Conservation (phyloP, 2,888 invertebrate genomes). For the Timema cristinae region DNA sequence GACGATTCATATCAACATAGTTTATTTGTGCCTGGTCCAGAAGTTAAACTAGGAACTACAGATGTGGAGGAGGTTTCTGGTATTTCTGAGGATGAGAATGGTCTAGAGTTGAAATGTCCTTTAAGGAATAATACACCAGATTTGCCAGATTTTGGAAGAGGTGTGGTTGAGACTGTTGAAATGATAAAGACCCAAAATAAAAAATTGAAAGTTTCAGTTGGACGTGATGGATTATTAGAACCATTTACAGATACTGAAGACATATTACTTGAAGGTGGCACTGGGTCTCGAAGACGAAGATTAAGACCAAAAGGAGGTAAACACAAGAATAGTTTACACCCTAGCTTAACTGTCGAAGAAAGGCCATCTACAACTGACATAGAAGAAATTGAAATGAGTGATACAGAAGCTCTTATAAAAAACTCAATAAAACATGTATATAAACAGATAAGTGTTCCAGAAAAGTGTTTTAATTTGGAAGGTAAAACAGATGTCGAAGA, state of each 20-base stretch:
- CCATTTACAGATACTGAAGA: slow-evolving; percentile 51
- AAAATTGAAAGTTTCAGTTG: slow-evolving; percentile 34
- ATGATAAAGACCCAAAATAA: slow-evolving; percentile 32
- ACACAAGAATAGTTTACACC: neutral
- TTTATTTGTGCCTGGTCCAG: slow-evolving; percentile 23
- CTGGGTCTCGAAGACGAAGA: too few relatives aligned
- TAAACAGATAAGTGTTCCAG: too few relatives aligned
- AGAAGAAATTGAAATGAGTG: slow-evolving; percentile 46
- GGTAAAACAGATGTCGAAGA: slow-evolving; percentile 47
- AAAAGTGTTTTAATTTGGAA: neutral
- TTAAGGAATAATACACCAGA: slow-evolving; percentile 24
- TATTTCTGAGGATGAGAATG: slow-evolving; percentile 33
- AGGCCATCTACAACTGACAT: slow-evolving; percentile 40
- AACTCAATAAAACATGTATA: neutral
- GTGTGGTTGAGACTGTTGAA: slow-evolving; percentile 36
- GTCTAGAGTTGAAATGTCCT: neutral
- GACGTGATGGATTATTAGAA: slow-evolving; percentile 35
- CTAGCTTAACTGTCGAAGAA: too few relatives aligned
- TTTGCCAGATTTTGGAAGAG: slow-evolving; percentile 37
- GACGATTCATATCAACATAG: slow-evolving; percentile 37
- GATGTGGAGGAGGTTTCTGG: slow-evolving; percentile 46
- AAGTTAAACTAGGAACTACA: slow-evolving; percentile 36
- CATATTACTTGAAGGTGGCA: slow-evolving; percentile 35
- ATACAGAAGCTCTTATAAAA: slow-evolving; percentile 36
- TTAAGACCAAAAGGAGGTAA: neutral